Evolutionary conservation across 2,113 vertebrate species (phyloP), one percentile per base, ranked within the genome.

Genomic region (Thunnus maccoyii): DNA sequence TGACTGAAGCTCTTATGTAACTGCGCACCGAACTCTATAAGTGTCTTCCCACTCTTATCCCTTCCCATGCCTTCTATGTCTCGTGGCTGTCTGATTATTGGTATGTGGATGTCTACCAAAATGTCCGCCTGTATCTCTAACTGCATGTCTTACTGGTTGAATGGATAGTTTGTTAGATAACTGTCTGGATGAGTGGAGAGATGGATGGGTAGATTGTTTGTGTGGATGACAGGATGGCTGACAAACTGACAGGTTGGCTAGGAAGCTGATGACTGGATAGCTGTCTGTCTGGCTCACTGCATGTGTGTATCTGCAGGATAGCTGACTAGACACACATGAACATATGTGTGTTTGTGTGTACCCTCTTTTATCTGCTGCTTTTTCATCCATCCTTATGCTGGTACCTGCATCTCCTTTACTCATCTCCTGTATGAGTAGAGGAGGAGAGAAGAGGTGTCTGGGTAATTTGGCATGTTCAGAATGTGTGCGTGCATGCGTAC

Each of bases 1-100:
- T 65, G 57, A 82, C 66, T 72, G 74, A 61, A 52, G 56, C 27
- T 60, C 81, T 86, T 90, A 70, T 72, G 81, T 55, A 82, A 85
- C 85, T 83, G 74, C 71, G 81, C 75, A 63, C 1, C 73, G 61
- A 78, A 72, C 67, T 72, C 66, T 67, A 80, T 81, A 84, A 80
- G 84, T 68, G 54, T 86, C 80, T 83, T 41, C 61, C 69, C 67
- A 57, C 64, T 66, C 60, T 51, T 65, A 78, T 72, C 36, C 61
- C 44, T 52, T 27, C 44, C 36, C 13, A 3, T 44, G 17, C 20
- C 2, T 41, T 27, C 51, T 22, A 41, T 20, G 32, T 41, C 22
- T 70, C 15, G 0, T n/a, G 30, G 55, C 7, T 69, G 54, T 75
- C 55, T 82, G 72, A 78, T 78, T 71, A 54, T 57, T 30, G 63